Conservation (phyloP, 2,888 invertebrate genomes). For the Clanis bilineata region DNA sequence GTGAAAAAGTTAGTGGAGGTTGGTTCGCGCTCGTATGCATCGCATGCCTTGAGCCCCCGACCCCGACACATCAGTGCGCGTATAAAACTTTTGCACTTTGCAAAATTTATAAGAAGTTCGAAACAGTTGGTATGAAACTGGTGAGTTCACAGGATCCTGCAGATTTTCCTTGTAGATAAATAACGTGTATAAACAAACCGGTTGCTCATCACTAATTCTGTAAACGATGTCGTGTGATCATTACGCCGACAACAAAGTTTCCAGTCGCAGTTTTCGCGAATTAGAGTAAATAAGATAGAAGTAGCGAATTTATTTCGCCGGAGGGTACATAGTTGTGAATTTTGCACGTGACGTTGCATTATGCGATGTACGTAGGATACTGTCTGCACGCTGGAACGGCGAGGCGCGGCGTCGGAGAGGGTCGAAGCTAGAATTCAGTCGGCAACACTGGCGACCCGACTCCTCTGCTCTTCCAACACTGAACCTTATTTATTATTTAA, state of each 20-base stretch:
- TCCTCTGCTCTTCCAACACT: constrained; percentile 59
- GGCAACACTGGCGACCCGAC: constrained; percentile 34
- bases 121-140: constrained; percentile 51
- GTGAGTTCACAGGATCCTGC: constrained; percentile 44
- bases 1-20: constrained; percentile 59
- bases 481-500: constrained; percentile 75
- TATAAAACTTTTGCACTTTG: constrained; percentile 70
- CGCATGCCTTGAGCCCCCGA: constrained; percentile 39
- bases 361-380: constrained; percentile 76
- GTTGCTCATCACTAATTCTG: constrained; percentile 38
- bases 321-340: constrained; percentile 75
- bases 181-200: constrained; percentile 35
- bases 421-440: constrained; percentile 40
- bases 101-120: constrained; percentile 70
- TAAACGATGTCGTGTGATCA: constrained; percentile 46
- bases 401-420: constrained; percentile 38
- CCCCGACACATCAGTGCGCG: constrained; percentile 54
- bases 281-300: constrained; percentile 77
- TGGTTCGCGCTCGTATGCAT: constrained; percentile 57
- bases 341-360: constrained; percentile 74
- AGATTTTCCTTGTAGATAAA: constrained; percentile 36
- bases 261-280: constrained; percentile 65
- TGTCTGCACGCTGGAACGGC: constrained; percentile 65
- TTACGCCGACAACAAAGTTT: constrained; percentile 49
- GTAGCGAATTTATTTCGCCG: constrained; percentile 75